phyloP scores from a whole-genome alignment of 64 coral and sea anemone genomes.

The Pocillopora verrucosa region DNA sequence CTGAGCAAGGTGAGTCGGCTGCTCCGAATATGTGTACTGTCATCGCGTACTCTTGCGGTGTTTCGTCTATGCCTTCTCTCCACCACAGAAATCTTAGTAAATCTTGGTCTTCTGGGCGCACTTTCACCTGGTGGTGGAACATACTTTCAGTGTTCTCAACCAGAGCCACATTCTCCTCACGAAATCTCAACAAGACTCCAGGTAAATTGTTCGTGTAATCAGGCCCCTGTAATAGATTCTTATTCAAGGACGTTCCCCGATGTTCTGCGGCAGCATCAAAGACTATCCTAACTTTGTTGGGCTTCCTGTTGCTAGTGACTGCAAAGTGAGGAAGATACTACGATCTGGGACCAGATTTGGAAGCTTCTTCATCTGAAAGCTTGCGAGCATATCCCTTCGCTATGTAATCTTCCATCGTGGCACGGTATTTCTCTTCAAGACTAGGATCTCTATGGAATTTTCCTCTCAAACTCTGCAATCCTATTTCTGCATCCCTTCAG shows the following conservation, averaged over 20 bases:
- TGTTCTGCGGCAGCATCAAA: slow-evolving; percentile 46
- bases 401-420: too few relatives aligned
- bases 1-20: slow-evolving; percentile 45
- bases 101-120: slow-evolving; percentile 45
- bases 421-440: too few relatives aligned
- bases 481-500: too few relatives aligned
- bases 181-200: slow-evolving; percentile 23
- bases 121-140: slow-evolving; percentile 55
- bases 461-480: too few relatives aligned
- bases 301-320: slow-evolving; percentile 45
- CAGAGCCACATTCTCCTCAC: slow-evolving; percentile 41
- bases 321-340: slow-evolving; percentile 51
- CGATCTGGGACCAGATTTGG: neutral
- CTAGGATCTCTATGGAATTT: too few relatives aligned
- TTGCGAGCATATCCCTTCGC: too few relatives aligned
- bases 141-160: slow-evolving; percentile 42
- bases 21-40: slow-evolving; percentile 63
- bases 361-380: neutral
- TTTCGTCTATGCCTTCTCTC: neutral
- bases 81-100: slow-evolving; percentile 57
- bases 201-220: slow-evolving; percentile 30
- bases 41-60: slow-evolving; percentile 48
- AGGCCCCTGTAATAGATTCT: slow-evolving; percentile 41
- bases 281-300: slow-evolving; percentile 24
- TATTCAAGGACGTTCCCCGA: slow-evolving; percentile 25